Conservation (phyloP, 2,888 invertebrate species). For the Diadegma fenestrale region DNA sequence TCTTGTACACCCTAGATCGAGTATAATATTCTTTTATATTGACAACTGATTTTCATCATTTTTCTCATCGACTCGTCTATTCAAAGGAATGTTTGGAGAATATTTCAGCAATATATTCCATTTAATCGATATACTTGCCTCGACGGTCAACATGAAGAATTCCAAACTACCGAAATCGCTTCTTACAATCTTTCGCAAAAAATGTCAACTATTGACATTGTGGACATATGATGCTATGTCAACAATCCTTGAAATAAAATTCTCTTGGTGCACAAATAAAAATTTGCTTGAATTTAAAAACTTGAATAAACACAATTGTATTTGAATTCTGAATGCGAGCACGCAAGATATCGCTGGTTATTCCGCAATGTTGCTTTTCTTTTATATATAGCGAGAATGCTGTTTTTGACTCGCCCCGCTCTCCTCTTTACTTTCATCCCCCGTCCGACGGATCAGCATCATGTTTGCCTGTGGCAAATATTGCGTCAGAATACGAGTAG, state of each 20-base stretch:
- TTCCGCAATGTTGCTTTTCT: neutral
- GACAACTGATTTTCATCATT: neutral
- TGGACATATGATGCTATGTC: neutral
- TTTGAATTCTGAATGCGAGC: neutral
- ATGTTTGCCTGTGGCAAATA: conserved; percentile 54
- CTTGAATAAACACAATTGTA: neutral
- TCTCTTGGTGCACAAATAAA: neutral
- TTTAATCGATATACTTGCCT: neutral
- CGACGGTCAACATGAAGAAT: neutral
- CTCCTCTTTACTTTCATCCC: conserved; percentile 13
- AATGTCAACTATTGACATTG: neutral
- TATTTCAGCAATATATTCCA: neutral
- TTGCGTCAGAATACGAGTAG: conserved; percentile 43
- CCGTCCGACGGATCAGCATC: conserved; percentile 24
- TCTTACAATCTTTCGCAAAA: no score
- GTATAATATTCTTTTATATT: neutral
- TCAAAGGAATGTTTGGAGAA: neutral
- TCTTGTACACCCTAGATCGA: neutral
- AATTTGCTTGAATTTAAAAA: neutral
- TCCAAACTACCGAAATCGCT: no score
- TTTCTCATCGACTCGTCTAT: neutral
- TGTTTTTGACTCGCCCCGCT: neutral
- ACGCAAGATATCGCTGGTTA: neutral
- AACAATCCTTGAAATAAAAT: neutral
- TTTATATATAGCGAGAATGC: neutral